Evolutionary conservation across 2,888 invertebrate genomes (phyloP).

Genomic region (Andrena minutula): DNA sequence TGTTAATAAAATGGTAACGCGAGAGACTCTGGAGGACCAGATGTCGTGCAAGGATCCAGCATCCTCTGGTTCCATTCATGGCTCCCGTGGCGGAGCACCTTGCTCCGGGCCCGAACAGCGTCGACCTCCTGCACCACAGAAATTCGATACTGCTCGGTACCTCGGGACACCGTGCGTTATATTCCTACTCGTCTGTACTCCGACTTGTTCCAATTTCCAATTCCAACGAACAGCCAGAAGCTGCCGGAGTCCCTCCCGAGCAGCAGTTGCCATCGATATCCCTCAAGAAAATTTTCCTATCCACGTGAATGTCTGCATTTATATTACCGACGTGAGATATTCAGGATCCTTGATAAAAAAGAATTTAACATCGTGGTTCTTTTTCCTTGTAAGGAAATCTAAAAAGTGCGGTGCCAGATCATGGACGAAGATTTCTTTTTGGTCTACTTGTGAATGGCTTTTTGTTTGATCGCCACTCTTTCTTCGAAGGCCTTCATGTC

Average conservation of each 20-base stretch:
- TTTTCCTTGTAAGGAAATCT: neutral
- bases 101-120: constrained; percentile 62
- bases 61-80: constrained; percentile 68
- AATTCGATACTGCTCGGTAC: constrained; percentile 68
- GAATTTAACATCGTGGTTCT: too few relatives aligned
- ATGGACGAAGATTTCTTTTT: neutral
- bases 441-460: neutral
- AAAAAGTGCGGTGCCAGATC: neutral
- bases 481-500: constrained; percentile 73
- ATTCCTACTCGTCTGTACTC: constrained; percentile 62
- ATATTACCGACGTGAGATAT: neutral
- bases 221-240: constrained; percentile 38
- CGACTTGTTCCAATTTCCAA: constrained; percentile 58
- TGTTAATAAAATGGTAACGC: constrained; percentile 60
- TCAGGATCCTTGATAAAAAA: too few relatives aligned
- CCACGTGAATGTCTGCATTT: neutral
- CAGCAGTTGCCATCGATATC: neutral
- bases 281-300: neutral
- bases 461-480: constrained; percentile 24
- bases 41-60: constrained; percentile 71
- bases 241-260: constrained; percentile 1
- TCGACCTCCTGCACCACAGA: constrained; percentile 73
- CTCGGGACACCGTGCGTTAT: constrained; percentile 54
- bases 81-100: constrained; percentile 66
- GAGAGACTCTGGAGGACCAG: constrained; percentile 61